Conservation (phyloP, 2,113 vertebrate genomes). For the Chascanopsetta lugubris region DNA sequence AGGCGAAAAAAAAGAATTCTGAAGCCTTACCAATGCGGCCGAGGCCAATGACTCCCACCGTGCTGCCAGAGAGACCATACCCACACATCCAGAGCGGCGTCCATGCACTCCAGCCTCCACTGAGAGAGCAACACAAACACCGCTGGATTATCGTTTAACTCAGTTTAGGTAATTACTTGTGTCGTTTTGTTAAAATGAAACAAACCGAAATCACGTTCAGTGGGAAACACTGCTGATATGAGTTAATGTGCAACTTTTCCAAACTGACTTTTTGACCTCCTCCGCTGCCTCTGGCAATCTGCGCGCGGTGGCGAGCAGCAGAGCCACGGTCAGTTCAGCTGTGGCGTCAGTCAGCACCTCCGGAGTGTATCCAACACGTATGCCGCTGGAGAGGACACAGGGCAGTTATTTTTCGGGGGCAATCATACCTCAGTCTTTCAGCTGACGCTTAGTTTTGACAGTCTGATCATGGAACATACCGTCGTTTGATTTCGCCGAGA, state of each 20-base stretch:
- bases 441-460: neutral
- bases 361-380: constrained; percentile 82
- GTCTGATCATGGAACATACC: constrained; percentile 51
- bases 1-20: neutral
- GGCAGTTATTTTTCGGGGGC: neutral
- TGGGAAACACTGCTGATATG: neutral
- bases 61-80: constrained; percentile 79
- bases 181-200: constrained; percentile 2
- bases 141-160: neutral
- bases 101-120: constrained; percentile 82
- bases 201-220: neutral
- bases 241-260: constrained; percentile 15
- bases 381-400: constrained; percentile 66
- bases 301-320: constrained; percentile 82
- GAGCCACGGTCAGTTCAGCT: constrained; percentile 79
- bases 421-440: neutral
- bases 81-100: constrained; percentile 81
- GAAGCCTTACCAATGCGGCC: constrained; percentile 79
- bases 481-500: constrained; percentile 74
- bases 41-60: constrained; percentile 83
- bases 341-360: constrained; percentile 78
- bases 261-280: constrained; percentile 75
- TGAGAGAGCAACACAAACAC: constrained; percentile 36
- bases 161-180: neutral
- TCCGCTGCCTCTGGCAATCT: constrained; percentile 80